Conservation (phyloP, 2,113 vertebrate genomes). For the Sphyrna mokarran region DNA sequence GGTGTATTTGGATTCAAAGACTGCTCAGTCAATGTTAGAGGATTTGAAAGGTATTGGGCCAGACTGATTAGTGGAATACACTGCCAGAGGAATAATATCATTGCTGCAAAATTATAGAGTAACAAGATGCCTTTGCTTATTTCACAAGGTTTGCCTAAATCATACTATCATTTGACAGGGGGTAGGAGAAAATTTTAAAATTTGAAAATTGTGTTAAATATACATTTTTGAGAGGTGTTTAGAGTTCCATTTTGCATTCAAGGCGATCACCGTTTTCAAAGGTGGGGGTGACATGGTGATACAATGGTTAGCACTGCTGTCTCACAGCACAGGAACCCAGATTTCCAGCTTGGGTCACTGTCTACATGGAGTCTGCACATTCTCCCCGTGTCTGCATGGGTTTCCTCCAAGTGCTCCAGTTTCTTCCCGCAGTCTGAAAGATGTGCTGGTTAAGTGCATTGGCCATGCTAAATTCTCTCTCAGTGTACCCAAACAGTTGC, state of each 20-base stretch:
- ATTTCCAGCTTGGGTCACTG: too few relatives aligned
- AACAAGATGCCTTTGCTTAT: not conserved
- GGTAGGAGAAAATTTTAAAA: not conserved
- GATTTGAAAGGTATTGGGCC: not conserved
- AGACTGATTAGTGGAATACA: not conserved
- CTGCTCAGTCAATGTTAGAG: not conserved
- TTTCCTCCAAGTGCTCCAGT: too few relatives aligned
- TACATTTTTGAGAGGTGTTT: not conserved
- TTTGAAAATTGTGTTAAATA: not conserved
- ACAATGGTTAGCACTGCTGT: too few relatives aligned
- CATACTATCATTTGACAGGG: not conserved
- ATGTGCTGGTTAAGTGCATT: too few relatives aligned
- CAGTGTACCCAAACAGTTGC: too few relatives aligned
- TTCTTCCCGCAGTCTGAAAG: too few relatives aligned
- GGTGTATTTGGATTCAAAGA: not conserved
- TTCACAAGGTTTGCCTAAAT: not conserved
- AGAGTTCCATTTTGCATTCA: not conserved
- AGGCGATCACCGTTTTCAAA: not conserved
- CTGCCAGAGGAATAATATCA: not conserved
- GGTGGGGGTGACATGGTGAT: too few relatives aligned
- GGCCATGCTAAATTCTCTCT: too few relatives aligned
- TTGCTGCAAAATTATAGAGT: not conserved
- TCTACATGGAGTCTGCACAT: too few relatives aligned
- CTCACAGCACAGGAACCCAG: too few relatives aligned
- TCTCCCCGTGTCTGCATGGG: too few relatives aligned